Conservation (phyloP, 2,888 invertebrate species). For the Thecocarcelia acutangulata region DNA sequence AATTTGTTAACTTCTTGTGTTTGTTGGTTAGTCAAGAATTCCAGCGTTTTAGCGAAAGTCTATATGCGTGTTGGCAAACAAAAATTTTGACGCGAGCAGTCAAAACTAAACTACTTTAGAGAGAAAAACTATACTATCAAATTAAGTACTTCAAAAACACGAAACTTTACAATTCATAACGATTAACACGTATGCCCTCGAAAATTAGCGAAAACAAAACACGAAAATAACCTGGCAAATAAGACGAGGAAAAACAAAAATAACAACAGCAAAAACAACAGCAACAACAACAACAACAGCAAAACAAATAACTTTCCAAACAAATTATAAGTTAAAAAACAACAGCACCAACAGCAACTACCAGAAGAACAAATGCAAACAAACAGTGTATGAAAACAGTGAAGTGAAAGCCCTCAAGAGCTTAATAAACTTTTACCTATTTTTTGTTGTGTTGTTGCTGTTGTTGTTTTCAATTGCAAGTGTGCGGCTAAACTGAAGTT, state of each 20-base stretch:
- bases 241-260: not conserved
- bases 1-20: not conserved
- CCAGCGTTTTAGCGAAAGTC: not conserved
- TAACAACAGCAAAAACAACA: slow-evolving; percentile 2
- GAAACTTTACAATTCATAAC: slow-evolving; percentile 59
- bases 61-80: slow-evolving; percentile 38
- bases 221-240: slow-evolving; percentile 33
- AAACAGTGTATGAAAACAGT: slow-evolving; percentile 37
- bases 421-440: slow-evolving; percentile 55
- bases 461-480: slow-evolving; percentile 2
- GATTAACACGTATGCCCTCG: slow-evolving; percentile 67
- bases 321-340: slow-evolving; percentile 66
- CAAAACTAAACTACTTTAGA: slow-evolving; percentile 40
- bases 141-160: slow-evolving; percentile 60
- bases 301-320: slow-evolving; percentile 57
- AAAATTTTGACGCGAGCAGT: slow-evolving; percentile 35
- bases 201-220: slow-evolving; percentile 48
- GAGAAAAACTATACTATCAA: slow-evolving; percentile 52
- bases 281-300: not conserved
- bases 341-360: slow-evolving; percentile 41
- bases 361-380: slow-evolving; percentile 34
- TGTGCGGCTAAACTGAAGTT: not conserved
- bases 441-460: not conserved
- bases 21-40: not conserved
- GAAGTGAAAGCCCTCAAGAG: slow-evolving; percentile 64